A percentile compares a stretch with the other conserved stretches of the same genome.
These are phyloP conservation scores for Gyps fulvus DNA, from an alignment of 2,113 vertebrate genomes.

Conservation along the genomic window DNA sequence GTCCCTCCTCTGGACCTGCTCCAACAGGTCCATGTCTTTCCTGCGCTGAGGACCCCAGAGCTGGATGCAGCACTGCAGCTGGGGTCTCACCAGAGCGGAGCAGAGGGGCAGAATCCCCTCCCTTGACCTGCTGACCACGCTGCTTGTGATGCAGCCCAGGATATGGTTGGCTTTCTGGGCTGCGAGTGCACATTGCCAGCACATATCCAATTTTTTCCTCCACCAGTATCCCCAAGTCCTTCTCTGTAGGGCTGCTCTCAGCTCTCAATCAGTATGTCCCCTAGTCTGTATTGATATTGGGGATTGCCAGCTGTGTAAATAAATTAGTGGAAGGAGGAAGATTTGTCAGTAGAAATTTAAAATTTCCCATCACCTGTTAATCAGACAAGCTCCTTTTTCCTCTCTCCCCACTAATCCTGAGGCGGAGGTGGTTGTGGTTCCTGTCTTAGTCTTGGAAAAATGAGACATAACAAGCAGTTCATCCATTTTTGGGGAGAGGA, in stretches of 20 bases:
- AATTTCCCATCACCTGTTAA: not conserved
- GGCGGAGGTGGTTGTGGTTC: not conserved
- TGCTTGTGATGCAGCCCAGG: not conserved
- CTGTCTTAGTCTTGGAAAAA: not conserved
- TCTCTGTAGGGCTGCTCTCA: not conserved
- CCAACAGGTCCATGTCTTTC: not conserved
- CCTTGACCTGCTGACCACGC: rapidly evolving
- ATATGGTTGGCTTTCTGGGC: rapidly evolving
- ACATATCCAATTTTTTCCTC: not conserved
- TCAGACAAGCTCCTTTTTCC: not conserved
- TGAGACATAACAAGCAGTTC: not conserved
- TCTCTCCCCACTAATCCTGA: not conserved
- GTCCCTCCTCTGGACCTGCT: not conserved
- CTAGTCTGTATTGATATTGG: not conserved
- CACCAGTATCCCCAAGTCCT: not conserved
- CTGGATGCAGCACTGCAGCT: not conserved
- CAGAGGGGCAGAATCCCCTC: not conserved
- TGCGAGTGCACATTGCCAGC: rapidly evolving
- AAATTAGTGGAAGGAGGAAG: not conserved
- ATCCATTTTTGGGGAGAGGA: not conserved
- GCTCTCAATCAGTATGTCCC: not conserved
- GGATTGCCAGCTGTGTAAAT: not conserved
- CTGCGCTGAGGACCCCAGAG: not conserved
- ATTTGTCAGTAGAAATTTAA: not conserved
- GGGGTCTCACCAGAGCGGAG: not conserved